These are phyloP conservation scores for Nyctereutes procyonoides DNA, from an alignment of 2,113 vertebrate species.

Conservation along the genomic window DNA sequence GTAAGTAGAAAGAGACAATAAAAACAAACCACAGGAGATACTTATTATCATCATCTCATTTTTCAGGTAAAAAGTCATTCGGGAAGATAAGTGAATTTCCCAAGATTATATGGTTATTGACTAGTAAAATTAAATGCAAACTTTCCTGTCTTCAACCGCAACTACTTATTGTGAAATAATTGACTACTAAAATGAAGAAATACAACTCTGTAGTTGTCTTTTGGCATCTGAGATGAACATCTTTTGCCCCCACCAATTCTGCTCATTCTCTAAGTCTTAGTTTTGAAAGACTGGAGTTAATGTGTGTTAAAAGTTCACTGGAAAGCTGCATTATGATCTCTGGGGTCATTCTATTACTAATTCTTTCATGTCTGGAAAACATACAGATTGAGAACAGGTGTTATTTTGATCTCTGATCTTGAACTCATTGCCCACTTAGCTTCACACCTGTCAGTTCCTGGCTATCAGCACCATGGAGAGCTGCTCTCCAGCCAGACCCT, in stretches of 20 bases:
- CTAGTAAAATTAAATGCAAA: background rate
- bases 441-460: background rate
- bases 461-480: conserved; percentile 46
- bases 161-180: background rate
- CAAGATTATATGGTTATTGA: background rate
- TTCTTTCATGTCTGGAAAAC: background rate
- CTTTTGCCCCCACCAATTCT: background rate
- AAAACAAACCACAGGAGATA: background rate
- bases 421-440: background rate
- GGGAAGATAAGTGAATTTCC: background rate
- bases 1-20: background rate
- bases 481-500: background rate
- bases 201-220: background rate
- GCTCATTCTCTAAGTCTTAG: background rate
- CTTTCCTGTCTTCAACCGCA: background rate
- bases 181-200: background rate
- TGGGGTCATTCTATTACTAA: background rate
- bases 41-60: background rate
- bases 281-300: conserved; percentile 15
- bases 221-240: background rate
- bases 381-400: background rate
- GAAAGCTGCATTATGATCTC: background rate
- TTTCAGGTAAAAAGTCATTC: background rate
- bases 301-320: background rate
- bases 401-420: background rate